These are phyloP conservation scores for Acropora tenuis DNA, from an alignment of 64 coral and sea anemone genomes.

Conservation along the genomic window DNA sequence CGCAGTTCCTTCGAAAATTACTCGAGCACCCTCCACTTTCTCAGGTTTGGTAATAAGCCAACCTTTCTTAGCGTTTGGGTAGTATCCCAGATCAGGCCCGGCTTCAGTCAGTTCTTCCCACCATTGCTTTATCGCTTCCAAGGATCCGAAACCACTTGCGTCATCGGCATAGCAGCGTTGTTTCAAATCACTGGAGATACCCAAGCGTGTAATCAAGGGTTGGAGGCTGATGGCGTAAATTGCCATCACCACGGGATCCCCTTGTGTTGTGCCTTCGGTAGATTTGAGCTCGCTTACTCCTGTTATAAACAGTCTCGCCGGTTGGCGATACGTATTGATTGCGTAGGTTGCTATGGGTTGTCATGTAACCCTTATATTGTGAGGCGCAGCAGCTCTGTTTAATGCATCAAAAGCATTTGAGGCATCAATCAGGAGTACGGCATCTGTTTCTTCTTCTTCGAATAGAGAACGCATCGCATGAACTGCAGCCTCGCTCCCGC, in stretches of 20 bases:
- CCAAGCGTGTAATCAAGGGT: background rate
- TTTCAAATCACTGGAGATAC: too few relatives aligned
- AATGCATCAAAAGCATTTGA: constrained; percentile 33
- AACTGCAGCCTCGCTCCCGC: constrained; percentile 10
- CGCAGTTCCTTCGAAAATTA: too few relatives aligned
- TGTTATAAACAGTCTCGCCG: background rate
- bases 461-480: constrained; percentile 12
- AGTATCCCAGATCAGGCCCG: too few relatives aligned
- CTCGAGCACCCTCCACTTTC: too few relatives aligned
- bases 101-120: too few relatives aligned
- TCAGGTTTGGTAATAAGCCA: too few relatives aligned
- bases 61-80: too few relatives aligned
- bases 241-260: background rate
- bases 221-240: constrained; percentile 18
- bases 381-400: constrained; percentile 20
- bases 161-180: too few relatives aligned
- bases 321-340: background rate
- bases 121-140: too few relatives aligned
- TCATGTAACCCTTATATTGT: background rate
- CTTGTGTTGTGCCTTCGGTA: background rate
- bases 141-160: too few relatives aligned
- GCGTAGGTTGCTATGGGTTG: constrained; percentile 8
- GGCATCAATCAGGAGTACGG: constrained; percentile 34
- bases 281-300: background rate
- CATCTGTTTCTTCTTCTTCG: constrained; percentile 19